Percentiles rank a stretch among this genome's conserved stretches.
Evolutionary conservation across 2,888 invertebrate genomes (phyloP).

Genomic region (Epirrhoe tristata): DNA sequence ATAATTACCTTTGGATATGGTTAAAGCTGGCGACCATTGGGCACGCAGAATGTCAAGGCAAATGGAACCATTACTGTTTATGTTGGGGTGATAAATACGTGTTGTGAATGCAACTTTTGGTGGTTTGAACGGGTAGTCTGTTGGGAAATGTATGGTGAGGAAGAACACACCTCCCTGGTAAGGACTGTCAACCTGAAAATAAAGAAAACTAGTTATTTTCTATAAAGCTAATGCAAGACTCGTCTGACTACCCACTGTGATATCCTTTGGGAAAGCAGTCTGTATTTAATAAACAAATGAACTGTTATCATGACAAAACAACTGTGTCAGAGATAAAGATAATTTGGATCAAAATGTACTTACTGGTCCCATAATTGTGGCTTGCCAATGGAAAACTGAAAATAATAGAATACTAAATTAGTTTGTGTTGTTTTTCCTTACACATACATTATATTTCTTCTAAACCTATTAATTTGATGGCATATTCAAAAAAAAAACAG

Average conservation of each 20-base stretch:
- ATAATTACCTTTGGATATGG: conserved; percentile 98
- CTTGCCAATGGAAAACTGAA: conserved; percentile 99
- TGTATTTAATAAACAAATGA: conserved; percentile 5
- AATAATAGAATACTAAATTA: conserved; percentile 62
- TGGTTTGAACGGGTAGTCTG: conserved; percentile 99
- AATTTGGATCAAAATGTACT: conserved; percentile 77
- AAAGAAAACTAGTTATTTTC: conserved; percentile 34
- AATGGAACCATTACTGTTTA: conserved; percentile 99
- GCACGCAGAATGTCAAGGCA: conserved; percentile 99
- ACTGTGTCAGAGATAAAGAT: conserved; percentile 14
- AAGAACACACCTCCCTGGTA: conserved; percentile 99
- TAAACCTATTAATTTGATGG: conserved; percentile 6
- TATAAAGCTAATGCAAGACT: background rate
- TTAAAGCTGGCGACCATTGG: conserved; percentile 99
- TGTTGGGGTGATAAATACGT: conserved; percentile 99
- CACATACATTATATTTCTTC: background rate
- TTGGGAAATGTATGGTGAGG: conserved; percentile 99
- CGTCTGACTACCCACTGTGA: background rate
- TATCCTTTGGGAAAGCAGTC: background rate
- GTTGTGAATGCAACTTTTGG: conserved; percentile 99
- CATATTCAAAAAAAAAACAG: no score
- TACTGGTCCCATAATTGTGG: conserved; percentile 99
- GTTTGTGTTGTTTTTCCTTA: background rate
- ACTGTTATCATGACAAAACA: conserved; percentile 27
- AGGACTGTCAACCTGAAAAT: conserved; percentile 97